Evolutionary conservation across 2,797 vertebrate species (phyloP), one percentile per base, ranked within the genome.

Genomic region (Phrynocephalus forsythii): DNA sequence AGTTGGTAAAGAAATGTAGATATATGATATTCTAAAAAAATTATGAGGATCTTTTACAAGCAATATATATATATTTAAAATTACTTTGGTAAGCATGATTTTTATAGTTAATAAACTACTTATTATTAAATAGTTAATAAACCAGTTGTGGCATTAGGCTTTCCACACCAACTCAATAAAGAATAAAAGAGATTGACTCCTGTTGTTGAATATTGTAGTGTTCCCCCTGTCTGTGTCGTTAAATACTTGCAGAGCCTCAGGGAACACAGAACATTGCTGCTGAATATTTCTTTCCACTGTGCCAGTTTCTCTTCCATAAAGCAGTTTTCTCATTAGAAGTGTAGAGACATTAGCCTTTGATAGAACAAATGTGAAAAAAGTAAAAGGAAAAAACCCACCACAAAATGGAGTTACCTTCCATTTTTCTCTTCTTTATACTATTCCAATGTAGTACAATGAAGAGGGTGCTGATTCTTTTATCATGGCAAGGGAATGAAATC

Each of bases 231-330:
- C 60, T 63, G 9, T 63, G 60, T 63, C 2, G 92, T 92, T 92
- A 92, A 94, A 91, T 90, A 88, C 94, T 94, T 91, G 52, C 52
- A 56, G 8, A 56, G 52, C 52, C 52, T 9, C 52, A 56, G 9
- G 13, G 52, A 56, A 56, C 52, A 56, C 52, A 56, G 52, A 56
- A 56, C 52, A 56, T 56, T 56, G 52, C 52, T 56, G 52, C 52
- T 56, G 52, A 56, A 56, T 11, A 56, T 56, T 94, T 91, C 90
- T 94, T 94, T 92, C 90, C 91, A 90, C 80, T 91, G 91, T 92
- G 94, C 89, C 91, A 89, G 90, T 91, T 95, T 87, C 84, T 91
- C 0, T 82, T 94, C 89, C 91, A 82, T 94, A 94, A 92, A 91
- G 88, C 91, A 92, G 85, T 71, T 72, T 95, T 91, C 95, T 90